phyloP scores from a whole-genome alignment of 2,113 vertebrate genomes.

The Indri indri region DNA sequence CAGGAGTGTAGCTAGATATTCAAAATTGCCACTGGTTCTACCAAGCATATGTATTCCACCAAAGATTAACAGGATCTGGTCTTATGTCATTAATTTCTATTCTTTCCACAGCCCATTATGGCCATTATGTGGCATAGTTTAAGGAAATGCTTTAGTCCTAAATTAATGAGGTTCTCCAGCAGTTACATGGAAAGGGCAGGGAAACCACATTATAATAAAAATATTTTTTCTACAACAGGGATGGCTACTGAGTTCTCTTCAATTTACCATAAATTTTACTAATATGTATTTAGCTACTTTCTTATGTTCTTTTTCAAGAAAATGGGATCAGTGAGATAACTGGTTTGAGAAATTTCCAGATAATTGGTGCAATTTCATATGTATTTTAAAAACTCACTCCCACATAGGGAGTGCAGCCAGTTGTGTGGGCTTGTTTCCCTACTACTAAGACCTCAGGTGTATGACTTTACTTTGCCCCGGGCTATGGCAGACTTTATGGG shows the following conservation, averaged over 20 bases:
- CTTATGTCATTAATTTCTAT: neutral
- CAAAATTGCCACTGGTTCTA: neutral
- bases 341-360: neutral
- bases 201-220: neutral
- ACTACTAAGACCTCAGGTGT: conserved; percentile 29
- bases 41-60: neutral
- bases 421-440: neutral
- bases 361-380: conserved; percentile 30
- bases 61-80: neutral
- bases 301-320: neutral
- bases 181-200: neutral
- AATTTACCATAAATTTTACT: neutral
- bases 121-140: neutral
- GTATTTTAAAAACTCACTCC: conserved; percentile 13
- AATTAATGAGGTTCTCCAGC: conserved; percentile 22
- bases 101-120: neutral
- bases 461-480: neutral
- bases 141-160: conserved; percentile 34
- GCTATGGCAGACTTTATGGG: conserved; percentile 59
- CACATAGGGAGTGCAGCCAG: neutral
- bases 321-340: neutral
- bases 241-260: neutral
- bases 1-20: neutral
- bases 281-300: neutral
- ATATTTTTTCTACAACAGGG: neutral